Evolutionary conservation across 1,140 invertebrate species (phyloP), one percentile per base, ranked within the genome.

Genomic region (Hyphantria cunea): DNA sequence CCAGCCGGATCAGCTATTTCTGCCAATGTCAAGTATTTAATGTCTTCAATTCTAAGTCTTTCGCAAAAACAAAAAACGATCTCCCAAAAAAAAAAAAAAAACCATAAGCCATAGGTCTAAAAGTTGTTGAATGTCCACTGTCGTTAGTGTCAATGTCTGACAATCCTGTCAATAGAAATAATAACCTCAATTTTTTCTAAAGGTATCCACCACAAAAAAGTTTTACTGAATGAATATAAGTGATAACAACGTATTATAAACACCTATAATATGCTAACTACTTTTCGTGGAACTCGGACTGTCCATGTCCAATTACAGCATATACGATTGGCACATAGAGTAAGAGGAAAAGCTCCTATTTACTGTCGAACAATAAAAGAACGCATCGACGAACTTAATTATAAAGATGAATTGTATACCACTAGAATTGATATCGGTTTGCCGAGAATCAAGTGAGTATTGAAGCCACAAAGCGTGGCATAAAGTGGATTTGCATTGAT

Each of bases 281-380:
- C 73, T 7, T 71, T 81, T 69, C 64, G 78, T 7, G 68, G 62
- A 48, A 60, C 74, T 53, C 76, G 73, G 17, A 61, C 77, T 52
- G 53, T 72, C 37, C 74, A 62, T 68, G 17, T 81, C 25, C 86
- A 88, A 56, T 68, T 78, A 41, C 85, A 90, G 64, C 86, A 89
- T 75, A 69, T 87, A 39, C 67, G 90, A 65, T 74, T 82, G 50
- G 93, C 92, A 0, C 94, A 94, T 73, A 86, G 86, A 69, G 68
- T 95, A 11, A 91, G 94, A 68, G 95, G 95, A 70, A 95, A 94
- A 89, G 90, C 93, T 11, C 95, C 95, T n/a, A 92, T 91, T n/a
- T 84, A 93, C 13, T 94, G 94, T 14, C 92, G 90, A 72, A 92
- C 82, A 6, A 80, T 96, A 53, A 89, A 93, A 73, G 93, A 96